Evolutionary conservation across 2,113 vertebrate species (phyloP).

Genomic region (Bagarius yarrelli): DNA sequence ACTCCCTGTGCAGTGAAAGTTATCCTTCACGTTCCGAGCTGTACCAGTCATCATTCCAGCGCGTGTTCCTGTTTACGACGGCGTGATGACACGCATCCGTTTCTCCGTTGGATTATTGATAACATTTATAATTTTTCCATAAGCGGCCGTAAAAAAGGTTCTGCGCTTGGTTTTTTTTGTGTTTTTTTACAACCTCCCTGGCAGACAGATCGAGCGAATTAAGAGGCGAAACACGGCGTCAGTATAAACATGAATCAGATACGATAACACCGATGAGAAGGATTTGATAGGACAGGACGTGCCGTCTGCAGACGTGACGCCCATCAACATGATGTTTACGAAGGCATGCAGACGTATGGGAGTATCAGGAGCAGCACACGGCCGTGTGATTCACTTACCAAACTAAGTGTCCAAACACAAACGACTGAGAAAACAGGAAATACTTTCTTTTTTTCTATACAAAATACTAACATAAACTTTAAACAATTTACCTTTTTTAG

Average conservation of each 20-base stretch:
- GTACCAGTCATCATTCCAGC: conserved; percentile 95
- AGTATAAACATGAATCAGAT: conserved; percentile 57
- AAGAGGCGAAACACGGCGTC: conserved; percentile 44
- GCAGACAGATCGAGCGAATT: conserved; percentile 63
- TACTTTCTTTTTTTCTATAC: background rate
- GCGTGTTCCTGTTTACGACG: conserved; percentile 84
- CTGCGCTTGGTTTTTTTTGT: conserved; percentile 74
- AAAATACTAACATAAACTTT: too few species aligned
- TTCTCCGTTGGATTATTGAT: conserved; percentile 76
- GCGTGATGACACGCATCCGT: conserved; percentile 82
- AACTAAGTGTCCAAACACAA: conserved; percentile 37
- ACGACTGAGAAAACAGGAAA: conserved; percentile 25
- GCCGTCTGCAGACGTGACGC: conserved; percentile 23
- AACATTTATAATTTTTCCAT: conserved; percentile 74
- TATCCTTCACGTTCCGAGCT: conserved; percentile 95
- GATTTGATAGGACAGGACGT: conserved; percentile 46
- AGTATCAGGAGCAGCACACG: conserved; percentile 1
- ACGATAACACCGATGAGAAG: conserved; percentile 56
- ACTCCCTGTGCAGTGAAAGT: conserved; percentile 84
- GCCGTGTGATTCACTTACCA: conserved; percentile 38
- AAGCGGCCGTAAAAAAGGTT: conserved; percentile 75
- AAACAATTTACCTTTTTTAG: too few species aligned
- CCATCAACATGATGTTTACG: background rate
- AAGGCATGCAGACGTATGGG: conserved; percentile 32
- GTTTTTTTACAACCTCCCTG: conserved; percentile 45